Percentiles rank a stretch among this genome's conserved stretches.
phyloP scores from a whole-genome alignment of 1,140 invertebrate genomes.

The Euura lappo region DNA sequence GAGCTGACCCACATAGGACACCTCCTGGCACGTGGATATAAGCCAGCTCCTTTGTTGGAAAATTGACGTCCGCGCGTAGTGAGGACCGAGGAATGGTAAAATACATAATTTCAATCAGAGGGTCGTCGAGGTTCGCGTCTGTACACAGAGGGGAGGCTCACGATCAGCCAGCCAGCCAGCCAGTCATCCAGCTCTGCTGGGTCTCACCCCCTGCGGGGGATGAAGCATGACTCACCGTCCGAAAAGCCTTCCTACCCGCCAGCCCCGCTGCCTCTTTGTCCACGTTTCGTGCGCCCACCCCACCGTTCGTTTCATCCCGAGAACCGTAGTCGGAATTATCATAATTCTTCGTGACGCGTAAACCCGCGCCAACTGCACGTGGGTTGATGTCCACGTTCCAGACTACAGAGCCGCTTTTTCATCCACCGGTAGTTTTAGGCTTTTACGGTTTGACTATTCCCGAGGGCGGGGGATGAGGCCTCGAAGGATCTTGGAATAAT shows the following conservation, averaged over 20 bases:
- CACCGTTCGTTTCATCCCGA: not conserved
- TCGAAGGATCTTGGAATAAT: no score
- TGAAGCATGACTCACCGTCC: conserved; percentile 50
- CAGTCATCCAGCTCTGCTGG: not conserved
- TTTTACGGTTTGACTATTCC: no score
- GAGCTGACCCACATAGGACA: not conserved
- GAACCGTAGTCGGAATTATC: not conserved
- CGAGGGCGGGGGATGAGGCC: no score
- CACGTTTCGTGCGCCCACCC: not conserved
- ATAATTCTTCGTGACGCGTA: not conserved
- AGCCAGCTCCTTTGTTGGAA: not conserved
- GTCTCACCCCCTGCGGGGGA: conserved; percentile 31
- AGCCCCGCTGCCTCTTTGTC: not conserved
- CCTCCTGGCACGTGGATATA: not conserved
- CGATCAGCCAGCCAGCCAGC: not conserved
- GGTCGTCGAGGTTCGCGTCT: conserved; percentile 16
- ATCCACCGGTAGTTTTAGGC: no score
- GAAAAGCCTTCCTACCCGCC: not conserved
- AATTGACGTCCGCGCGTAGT: not conserved
- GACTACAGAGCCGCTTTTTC: no score
- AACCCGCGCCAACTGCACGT: not conserved
- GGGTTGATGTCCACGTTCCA: no score
- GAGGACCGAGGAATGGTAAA: conserved; percentile 25
- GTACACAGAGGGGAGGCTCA: not conserved
- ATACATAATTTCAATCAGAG: conserved; percentile 44